A percentile compares a stretch with the other conserved stretches of the same genome.
Conservation (phyloP, 2,888 invertebrate species). For the Hyposoter dolosus region DNA sequence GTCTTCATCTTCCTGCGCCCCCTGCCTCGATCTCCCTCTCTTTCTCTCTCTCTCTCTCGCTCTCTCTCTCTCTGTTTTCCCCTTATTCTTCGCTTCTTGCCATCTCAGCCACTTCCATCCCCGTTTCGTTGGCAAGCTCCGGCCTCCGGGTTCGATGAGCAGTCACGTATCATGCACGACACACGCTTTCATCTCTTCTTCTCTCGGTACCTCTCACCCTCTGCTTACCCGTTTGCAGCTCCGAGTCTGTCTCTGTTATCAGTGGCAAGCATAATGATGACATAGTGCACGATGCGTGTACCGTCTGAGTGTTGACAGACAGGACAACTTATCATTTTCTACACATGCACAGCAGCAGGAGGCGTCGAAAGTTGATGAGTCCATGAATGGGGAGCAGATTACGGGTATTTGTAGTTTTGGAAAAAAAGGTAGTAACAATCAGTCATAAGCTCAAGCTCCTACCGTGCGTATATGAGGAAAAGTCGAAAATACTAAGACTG, state of each 20-base stretch:
- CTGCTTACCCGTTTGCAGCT: conserved; percentile 76
- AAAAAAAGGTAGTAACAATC: not conserved
- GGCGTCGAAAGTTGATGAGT: not conserved
- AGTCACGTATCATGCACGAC: conserved; percentile 64
- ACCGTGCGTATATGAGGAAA: not conserved
- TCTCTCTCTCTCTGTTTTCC: conserved; percentile 20
- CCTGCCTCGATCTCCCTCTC: too few relatives aligned
- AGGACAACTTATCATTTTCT: conserved; percentile 1
- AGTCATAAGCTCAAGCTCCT: not conserved
- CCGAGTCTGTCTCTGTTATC: conserved; percentile 68
- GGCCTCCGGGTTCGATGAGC: conserved; percentile 64
- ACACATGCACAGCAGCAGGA: not conserved
- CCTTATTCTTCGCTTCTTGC: conserved; percentile 59
- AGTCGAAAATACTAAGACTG: not conserved
- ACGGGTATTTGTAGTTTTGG: not conserved
- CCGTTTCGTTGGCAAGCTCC: conserved; percentile 60
- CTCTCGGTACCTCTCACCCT: conserved; percentile 53
- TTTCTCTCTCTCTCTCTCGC: conserved; percentile 43
- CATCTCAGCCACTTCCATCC: conserved; percentile 55
- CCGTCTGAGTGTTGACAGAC: not conserved
- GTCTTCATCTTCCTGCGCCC: conserved; percentile 40
- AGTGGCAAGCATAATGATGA: conserved; percentile 37
- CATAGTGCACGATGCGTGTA: not conserved
- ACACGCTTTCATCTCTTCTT: conserved; percentile 64
- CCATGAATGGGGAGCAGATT: not conserved